phyloP scores from a whole-genome alignment of 2,888 invertebrate genomes.

The Drosophila mimica region DNA sequence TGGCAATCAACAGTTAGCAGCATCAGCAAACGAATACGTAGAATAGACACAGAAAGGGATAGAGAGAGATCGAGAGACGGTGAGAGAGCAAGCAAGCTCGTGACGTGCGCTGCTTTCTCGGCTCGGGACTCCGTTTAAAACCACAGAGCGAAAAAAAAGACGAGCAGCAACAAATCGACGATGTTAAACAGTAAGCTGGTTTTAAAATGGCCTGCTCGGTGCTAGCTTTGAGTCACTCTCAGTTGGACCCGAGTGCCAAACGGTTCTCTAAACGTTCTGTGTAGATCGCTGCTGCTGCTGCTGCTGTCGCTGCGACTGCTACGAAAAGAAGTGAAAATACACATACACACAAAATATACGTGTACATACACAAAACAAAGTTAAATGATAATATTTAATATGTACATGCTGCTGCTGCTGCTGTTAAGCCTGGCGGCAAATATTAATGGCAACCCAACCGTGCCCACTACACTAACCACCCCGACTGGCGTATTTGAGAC shows the following conservation, averaged over 20 bases:
- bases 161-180: conserved; percentile 26
- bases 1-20: conserved; percentile 41
- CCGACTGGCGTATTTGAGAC: conserved; percentile 72
- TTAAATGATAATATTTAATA: conserved; percentile 37
- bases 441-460: conserved; percentile 50
- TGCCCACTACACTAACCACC: conserved; percentile 62
- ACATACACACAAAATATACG: conserved; percentile 10
- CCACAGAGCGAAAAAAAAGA: conserved; percentile 24
- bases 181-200: conserved; percentile 61
- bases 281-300: conserved; percentile 28
- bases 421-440: conserved; percentile 10
- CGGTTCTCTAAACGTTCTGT: conserved; percentile 52
- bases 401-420: conserved; percentile 28
- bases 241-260: conserved; percentile 60
- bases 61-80: conserved; percentile 8
- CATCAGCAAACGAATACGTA: conserved; percentile 18
- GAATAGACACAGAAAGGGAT: neutral
- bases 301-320: conserved; percentile 4
- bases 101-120: conserved; percentile 10
- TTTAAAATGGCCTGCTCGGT: conserved; percentile 64
- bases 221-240: conserved; percentile 66
- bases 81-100: conserved; percentile 10
- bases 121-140: conserved; percentile 31
- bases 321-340: conserved; percentile 40
- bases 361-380: conserved; percentile 29